Evolutionary conservation across 1,140 invertebrate genomes (phyloP), one percentile per base, ranked within the genome.

Genomic region (Ruditapes philippinarum): DNA sequence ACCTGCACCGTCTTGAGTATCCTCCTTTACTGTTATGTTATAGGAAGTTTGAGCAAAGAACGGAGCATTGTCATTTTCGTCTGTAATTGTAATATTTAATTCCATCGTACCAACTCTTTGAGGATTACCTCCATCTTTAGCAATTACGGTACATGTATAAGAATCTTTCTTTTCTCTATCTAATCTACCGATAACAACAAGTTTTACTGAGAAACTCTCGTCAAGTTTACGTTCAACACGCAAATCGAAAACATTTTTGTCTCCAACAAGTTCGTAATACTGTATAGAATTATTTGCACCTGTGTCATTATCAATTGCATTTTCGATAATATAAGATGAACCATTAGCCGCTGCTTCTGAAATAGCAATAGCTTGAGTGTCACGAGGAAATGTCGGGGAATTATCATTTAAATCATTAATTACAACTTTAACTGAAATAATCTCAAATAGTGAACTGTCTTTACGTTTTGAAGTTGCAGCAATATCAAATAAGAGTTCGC

Each of bases 381-480:
- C 85, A 22, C 88, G 80, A 0, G 93, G 92, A 95, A 99, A 99
- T 12, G 97, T 96, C 0, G 99, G 99, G 7, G 98, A 97, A 96
- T 99, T 99, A 96, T 99, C 99, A 95, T 99, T 99, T n/a, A 98
- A 98, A 95, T 99, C 98, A 11, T 93, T 80, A n/a, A 96, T 89
- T 14, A 92, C 78, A 38, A 96, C 89, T 60, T 88, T 90, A 0
- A 94, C 91, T 0, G 83, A 91, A 33, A 93, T 92, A 68, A 95
- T 93, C 51, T 93, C 92, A 65, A 94, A 91, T 57, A 92, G 92
- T 19, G 86, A 81, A 28, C 76, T 88, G 17, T 91, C 76, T 49
- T 80, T 84, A 1, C 73, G 73, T 33, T 79, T 38, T 28, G 93
- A 93, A 25, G 62, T 85, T 12, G 94, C 92, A 9, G 93, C 91